Conservation (phyloP, 2,113 vertebrate species). For the Pedionomus torquatus region DNA sequence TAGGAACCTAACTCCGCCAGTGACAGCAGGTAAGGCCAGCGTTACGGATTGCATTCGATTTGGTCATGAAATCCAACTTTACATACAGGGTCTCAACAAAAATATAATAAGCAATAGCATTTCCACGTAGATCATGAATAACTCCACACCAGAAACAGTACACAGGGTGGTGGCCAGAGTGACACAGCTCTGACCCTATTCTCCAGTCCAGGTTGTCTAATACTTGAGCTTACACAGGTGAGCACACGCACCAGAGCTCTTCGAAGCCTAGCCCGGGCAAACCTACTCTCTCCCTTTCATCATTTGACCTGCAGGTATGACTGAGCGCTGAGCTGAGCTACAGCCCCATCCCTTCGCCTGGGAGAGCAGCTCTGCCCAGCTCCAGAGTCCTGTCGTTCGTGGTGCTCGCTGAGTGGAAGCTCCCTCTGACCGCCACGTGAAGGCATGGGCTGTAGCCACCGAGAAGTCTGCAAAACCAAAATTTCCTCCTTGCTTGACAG, state of each 20-base stretch:
- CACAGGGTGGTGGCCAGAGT: background rate
- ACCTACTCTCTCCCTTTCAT: fast-evolving
- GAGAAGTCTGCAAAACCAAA: fast-evolving
- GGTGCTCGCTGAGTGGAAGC: fast-evolving
- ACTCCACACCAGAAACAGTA: background rate
- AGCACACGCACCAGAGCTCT: background rate
- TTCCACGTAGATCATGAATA: background rate
- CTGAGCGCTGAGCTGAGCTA: fast-evolving
- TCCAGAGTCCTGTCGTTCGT: fast-evolving
- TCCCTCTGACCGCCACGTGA: background rate
- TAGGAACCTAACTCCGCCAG: background rate
- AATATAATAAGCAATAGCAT: background rate
- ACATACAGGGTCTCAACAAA: background rate
- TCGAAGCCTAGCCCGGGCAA: background rate
- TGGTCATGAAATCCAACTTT: background rate
- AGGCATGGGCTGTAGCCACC: fast-evolving
- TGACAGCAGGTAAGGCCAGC: background rate
- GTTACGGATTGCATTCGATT: background rate
- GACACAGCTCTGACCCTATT: background rate
- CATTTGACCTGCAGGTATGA: fast-evolving
- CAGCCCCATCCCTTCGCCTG: background rate
- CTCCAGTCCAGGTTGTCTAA: background rate
- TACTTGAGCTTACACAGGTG: fast-evolving
- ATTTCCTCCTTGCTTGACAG: no score
- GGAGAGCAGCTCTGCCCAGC: background rate